phyloP scores from a whole-genome alignment of 2,888 invertebrate genomes.

The Microdon myrmicae region DNA sequence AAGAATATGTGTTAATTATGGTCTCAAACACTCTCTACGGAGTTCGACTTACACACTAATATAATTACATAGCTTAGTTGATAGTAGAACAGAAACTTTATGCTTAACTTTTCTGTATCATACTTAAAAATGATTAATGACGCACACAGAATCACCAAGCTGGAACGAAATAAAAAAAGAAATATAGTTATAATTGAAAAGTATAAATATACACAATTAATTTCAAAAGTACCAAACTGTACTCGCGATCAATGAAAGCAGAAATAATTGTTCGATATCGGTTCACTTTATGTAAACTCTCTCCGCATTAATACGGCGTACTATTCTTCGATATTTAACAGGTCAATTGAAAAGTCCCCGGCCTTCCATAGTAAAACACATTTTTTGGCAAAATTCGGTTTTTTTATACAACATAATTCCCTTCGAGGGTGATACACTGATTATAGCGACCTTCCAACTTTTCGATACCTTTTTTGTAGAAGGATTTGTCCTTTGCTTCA shows the following conservation, averaged over 20 bases:
- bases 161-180: constrained; percentile 54
- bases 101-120: constrained; percentile 63
- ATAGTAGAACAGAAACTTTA: constrained; percentile 66
- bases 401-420: too few relatives aligned
- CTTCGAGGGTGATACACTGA: too few relatives aligned
- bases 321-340: too few relatives aligned
- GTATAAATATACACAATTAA: neutral
- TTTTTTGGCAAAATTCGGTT: too few relatives aligned
- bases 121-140: constrained; percentile 64
- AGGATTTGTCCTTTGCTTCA: too few relatives aligned
- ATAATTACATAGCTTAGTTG: constrained; percentile 66
- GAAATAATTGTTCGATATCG: too few relatives aligned
- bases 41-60: constrained; percentile 63
- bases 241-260: neutral
- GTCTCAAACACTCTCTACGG: neutral
- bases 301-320: too few relatives aligned
- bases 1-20: neutral
- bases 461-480: too few relatives aligned
- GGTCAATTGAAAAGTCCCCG: too few relatives aligned
- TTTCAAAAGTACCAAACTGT: neutral
- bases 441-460: too few relatives aligned
- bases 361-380: too few relatives aligned
- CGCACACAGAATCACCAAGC: constrained; percentile 64
- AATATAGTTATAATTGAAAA: neutral
- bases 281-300: too few relatives aligned